Evolutionary conservation across 2,113 vertebrate species (phyloP), one percentile per base, ranked within the genome.

Genomic region (Tetrao urogallus): DNA sequence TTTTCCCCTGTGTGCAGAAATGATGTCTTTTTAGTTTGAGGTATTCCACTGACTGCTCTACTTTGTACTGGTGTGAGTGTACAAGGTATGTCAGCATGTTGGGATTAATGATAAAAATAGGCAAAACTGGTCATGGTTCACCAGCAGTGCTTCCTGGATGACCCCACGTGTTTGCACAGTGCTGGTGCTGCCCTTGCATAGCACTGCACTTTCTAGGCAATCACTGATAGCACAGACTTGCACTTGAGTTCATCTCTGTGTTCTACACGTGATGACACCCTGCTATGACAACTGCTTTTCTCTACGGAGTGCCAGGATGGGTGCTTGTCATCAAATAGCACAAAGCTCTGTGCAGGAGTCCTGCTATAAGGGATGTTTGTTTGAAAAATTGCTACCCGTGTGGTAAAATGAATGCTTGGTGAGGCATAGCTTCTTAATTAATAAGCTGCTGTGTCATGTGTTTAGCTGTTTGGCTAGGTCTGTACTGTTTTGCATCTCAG

Each of bases 301-400:
- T 82, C 50, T 10, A 22, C 21, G 0, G 0, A 47, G 48, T 47
- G 50, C 16, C 43, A 54, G 0, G 3, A 9, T 60, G 72, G 52
- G 38, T 16, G 10, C 10, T 74, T 58, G 70, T 8, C 64, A 28
- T 42, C 74, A 24, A 40, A 58, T 2, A 40, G 47, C 82, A 25
- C 32, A 50, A 16, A 78, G 75, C 25, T 34, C 34, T n/a, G 0
- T 8, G 0, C 34, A 6, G 22, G 65, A 0, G 15, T 73, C 14
- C 14, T 13, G 19, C 6, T 18, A 4, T 8, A 5, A 48, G 54
- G 63, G 36, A 9, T 58, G 3, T 13, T 66, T 57, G 19, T 8
- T 47, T 73, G 57, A 54, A 56, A 16, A 3, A 13, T 54, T 50
- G 58, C 15, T 32, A 7, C 14, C 0, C 1, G 0, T 2, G 3